Evolutionary conservation across 2,888 invertebrate species (phyloP), one percentile per base, ranked within the genome.

Genomic region (Acheta domesticus): DNA sequence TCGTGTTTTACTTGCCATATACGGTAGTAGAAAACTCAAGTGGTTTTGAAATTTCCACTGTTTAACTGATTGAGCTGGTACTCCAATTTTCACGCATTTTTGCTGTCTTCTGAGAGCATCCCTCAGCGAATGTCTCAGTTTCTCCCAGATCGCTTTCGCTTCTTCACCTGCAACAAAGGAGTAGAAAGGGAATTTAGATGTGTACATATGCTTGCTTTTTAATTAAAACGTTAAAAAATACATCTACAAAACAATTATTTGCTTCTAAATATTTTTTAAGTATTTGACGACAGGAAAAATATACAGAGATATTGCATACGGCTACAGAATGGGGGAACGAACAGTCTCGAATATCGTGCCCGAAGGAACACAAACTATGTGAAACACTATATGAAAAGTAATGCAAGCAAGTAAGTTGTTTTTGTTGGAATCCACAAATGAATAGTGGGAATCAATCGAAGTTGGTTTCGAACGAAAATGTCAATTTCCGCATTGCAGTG

Each of bases 401-500:
- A 14, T 21, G 23, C 76, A 76, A 36, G 36, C n/a, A n/a, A n/a
- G n/a, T n/a, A n/a, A 20, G 2, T 5, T 49, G 62, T 77, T 73
- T 74, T 80, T 81, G 21, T 78, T 77, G 19, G 14, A n/a, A 79
- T 79, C 74, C 49, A 77, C 79, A 50, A 73, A 23, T 36, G 77
- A 80, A 79, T 48, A 48, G 50, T 80, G 80, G 78, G 49, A 73
- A 76, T 78, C 79, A 50, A 75, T 80, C 74, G 81, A 81, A 36
- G 23, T 23, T 21, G 77, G 79, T 14, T 82, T 80, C 79, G 77
- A 82, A 77, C 73, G 80, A 78, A 80, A 79, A 80, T 82, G 81
- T n/a, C 79, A 83, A 77, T 82, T 83, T 78, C 82, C 79, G 76
- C 79, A 82, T 75, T 80, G 77, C 73, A 77, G 80, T 62, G 81